These are phyloP conservation scores for Athalia circularis DNA, from an alignment of 2,888 invertebrate genomes.

Conservation along the genomic window DNA sequence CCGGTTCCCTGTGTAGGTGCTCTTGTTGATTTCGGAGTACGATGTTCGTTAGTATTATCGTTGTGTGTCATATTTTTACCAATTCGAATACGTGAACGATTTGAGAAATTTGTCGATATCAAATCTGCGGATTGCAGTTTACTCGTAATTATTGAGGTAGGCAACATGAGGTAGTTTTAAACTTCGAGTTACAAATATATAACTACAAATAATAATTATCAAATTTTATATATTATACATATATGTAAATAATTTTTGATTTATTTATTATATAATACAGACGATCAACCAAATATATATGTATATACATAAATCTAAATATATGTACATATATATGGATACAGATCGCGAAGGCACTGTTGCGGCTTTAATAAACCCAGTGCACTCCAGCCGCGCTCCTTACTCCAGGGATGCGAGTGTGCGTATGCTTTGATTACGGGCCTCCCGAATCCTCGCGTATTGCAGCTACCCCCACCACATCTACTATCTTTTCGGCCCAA, in stretches of 20 bases:
- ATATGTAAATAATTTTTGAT: neutral
- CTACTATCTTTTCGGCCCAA: conserved; percentile 50
- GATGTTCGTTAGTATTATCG: neutral
- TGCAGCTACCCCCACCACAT: conserved; percentile 44
- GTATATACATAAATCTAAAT: no score
- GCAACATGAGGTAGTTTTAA: conserved; percentile 35
- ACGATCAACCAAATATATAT: neutral
- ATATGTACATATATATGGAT: neutral
- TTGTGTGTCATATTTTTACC: conserved; percentile 23
- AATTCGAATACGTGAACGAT: neutral
- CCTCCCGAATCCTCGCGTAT: conserved; percentile 48
- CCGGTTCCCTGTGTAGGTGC: conserved; percentile 20
- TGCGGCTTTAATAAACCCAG: conserved; percentile 17
- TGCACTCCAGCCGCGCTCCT: conserved; percentile 42
- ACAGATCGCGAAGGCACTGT: conserved; percentile 39
- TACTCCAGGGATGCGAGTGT: conserved; percentile 45
- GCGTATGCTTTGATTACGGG: conserved; percentile 53
- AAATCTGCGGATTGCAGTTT: no score
- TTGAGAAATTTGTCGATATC: no score
- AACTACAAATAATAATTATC: neutral
- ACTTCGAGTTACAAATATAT: neutral
- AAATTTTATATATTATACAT: neutral
- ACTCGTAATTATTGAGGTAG: conserved; percentile 15
- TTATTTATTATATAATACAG: neutral
- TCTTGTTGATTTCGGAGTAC: conserved; percentile 10